Evolutionary conservation across 2,888 invertebrate species (phyloP).

Genomic region (Ferrisia virgata): DNA sequence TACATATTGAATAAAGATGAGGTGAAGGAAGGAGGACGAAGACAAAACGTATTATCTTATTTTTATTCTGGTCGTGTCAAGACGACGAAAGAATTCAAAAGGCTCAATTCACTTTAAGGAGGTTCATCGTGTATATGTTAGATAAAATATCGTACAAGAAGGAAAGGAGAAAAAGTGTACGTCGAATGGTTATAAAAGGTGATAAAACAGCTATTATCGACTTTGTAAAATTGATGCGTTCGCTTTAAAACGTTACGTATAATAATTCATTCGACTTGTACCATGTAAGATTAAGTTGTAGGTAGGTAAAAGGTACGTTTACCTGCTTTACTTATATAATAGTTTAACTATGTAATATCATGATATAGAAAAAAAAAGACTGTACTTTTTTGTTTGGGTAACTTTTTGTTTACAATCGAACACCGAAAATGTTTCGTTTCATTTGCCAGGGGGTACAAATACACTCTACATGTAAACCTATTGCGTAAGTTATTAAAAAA

Average conservation of each 20-base stretch:
- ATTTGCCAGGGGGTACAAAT: no score
- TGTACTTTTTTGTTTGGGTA: no score
- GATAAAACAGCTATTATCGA: background rate
- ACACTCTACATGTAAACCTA: no score
- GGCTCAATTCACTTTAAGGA: background rate
- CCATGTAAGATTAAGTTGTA: no score
- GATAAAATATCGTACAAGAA: background rate
- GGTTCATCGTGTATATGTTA: background rate
- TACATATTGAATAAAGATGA: background rate
- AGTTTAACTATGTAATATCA: no score
- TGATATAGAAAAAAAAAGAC: no score
- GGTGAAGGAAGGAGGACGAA: background rate
- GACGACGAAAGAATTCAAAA: background rate
- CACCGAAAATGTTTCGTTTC: no score
- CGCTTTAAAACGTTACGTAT: background rate
- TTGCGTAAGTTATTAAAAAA: no score
- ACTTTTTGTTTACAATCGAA: no score
- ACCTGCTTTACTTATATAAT: no score
- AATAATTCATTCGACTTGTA: background rate
- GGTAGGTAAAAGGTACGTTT: no score
- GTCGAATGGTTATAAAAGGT: background rate
- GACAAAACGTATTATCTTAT: background rate
- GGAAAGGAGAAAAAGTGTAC: background rate
- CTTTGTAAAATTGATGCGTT: background rate
- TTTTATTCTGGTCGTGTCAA: background rate